Evolutionary conservation across 2,888 invertebrate species (phyloP), one percentile per base, ranked within the genome.

Genomic region (Agrotis segetum): DNA sequence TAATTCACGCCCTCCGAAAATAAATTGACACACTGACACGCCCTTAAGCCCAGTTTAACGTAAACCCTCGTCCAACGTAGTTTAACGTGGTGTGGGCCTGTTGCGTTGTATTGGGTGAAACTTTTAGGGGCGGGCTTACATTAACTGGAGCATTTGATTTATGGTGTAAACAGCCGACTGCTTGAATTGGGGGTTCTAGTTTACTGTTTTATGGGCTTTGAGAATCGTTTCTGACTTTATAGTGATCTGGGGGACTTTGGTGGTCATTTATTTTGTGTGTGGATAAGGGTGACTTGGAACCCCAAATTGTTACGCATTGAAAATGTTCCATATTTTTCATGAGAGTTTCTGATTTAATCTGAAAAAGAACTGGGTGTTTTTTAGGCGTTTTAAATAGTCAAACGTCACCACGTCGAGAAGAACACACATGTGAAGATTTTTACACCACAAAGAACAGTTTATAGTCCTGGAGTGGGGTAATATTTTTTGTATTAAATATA

Each of bases 1-100:
- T 16, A 21, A 9, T 34, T 21, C 24, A 50, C 60, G 58, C 75
- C 77, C 64, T 40, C 40, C 19, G 34, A 46, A 60, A 75, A 70
- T 56, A 50, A 60, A 50, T 3, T n/a, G n/a, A 6, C 40, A 40
- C 40, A 40, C 1, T 47, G 49, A 0, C 50, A 34, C 50, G 65
- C 73, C 71, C 56, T n/a, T n/a, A 17, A 17, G 24, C 9, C 66
- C 24, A 74, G 0, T 67, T 71, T 1, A 17, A 19, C 49, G 3
- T 49, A 24, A n/a, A 16, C 21, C 46, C 40, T 17, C 21, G n/a
- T 40, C 19, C 47, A 13, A 21, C 21, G 40, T 24, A 49, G 19
- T 16, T 47, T 50, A 5, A 46, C 17, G 17, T 21, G 61, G 29
- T 9, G 5, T n/a, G 13, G 13, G 29, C 14, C 21, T 9, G 11